These are phyloP conservation scores for Scomber japonicus DNA, from an alignment of 2,113 vertebrate species.

Conservation along the genomic window DNA sequence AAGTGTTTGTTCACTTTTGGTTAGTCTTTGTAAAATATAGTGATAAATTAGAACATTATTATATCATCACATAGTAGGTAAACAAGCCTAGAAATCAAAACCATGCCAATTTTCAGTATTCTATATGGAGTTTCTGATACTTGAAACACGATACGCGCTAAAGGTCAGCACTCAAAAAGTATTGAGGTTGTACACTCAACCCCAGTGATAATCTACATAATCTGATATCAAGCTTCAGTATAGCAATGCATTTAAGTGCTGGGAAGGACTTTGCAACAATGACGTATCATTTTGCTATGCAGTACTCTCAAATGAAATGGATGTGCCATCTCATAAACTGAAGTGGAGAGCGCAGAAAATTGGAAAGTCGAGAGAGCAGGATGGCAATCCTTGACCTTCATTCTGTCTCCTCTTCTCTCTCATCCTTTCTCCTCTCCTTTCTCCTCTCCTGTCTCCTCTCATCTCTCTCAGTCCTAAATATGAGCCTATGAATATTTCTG, in stretches of 20 bases:
- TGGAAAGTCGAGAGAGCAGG: slow-evolving; percentile 6
- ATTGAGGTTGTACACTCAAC: accelerated
- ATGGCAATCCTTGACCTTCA: slow-evolving; percentile 53
- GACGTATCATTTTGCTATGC: slow-evolving; percentile 6
- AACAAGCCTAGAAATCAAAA: no score
- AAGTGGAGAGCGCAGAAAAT: slow-evolving; percentile 26
- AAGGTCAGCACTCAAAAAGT: neutral
- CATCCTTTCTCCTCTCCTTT: neutral
- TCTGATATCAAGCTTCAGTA: neutral
- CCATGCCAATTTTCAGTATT: no score
- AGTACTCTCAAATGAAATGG: slow-evolving; percentile 32
- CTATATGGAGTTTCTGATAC: no score
- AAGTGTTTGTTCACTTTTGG: no score
- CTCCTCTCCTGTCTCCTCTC: neutral
- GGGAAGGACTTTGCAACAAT: neutral
- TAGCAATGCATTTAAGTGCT: neutral
- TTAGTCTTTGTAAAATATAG: neutral
- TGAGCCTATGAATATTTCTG: neutral
- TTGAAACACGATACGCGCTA: no score
- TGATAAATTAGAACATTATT: neutral
- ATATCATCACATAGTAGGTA: no score
- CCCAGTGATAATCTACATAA: neutral
- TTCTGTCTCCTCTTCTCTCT: neutral
- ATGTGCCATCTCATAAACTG: slow-evolving; percentile 26
- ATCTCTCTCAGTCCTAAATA: neutral